phyloP scores from a whole-genome alignment of 1,140 invertebrate genomes.

The Drosophila kepulauana region DNA sequence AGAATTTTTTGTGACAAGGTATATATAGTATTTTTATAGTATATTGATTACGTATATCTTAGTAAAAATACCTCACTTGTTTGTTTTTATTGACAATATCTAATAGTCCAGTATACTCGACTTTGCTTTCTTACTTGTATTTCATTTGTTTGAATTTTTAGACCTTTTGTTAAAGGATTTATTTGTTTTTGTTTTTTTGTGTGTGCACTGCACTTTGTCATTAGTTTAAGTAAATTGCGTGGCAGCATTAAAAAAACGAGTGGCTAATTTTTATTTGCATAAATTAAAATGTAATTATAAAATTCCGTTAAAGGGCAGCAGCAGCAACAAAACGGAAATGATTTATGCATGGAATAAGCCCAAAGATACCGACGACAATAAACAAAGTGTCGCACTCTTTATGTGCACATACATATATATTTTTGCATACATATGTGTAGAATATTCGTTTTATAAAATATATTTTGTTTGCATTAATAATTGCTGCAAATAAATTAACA shows the following conservation, averaged over 20 bases:
- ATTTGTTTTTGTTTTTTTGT: not conserved
- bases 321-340: conserved; percentile 61
- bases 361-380: conserved; percentile 58
- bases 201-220: conserved; percentile 50
- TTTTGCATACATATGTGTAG: conserved; percentile 23
- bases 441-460: conserved; percentile 40
- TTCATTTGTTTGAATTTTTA: conserved; percentile 8
- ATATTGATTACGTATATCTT: no score
- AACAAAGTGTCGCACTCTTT: conserved; percentile 57
- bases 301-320: conserved; percentile 57
- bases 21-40: no score
- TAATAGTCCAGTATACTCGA: no score
- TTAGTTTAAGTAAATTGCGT: conserved; percentile 68
- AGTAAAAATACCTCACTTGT: no score
- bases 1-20: no score
- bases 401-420: conserved; percentile 37
- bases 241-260: not conserved
- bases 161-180: conserved; percentile 25
- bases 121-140: not conserved
- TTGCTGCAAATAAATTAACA: conserved; percentile 81
- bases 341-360: conserved; percentile 78
- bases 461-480: conserved; percentile 80
- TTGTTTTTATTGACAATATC: no score
- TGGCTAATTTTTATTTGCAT: conserved; percentile 80
- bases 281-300: conserved; percentile 84